Base-by-base conservation (phyloP, 2,797 vertebrate genomes). In the Chiropotes sagulatus region DNA sequence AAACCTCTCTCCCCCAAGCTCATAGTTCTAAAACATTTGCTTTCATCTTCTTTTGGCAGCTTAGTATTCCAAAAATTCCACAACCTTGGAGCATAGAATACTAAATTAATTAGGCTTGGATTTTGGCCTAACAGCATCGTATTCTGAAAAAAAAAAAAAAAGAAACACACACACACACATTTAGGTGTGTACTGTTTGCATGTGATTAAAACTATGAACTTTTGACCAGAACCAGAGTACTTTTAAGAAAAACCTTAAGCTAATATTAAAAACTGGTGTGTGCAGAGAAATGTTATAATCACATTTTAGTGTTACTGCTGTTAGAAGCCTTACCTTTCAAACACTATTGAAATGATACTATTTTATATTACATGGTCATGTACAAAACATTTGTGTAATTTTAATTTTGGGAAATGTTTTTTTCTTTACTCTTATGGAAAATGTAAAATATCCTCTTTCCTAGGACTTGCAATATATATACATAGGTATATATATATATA, bases 351-450 rank as follows among this genome's bases (percentile, higher is more conserved):
- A 94, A 54, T 79, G 67, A 81, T 33, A 44, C 1, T 58, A 88
- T 93, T 30, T 92, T 57, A 67, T 73, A 17, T 79, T 70, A 70
- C 15, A 64, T 57, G 30, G 36, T 88, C 36, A 57, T 84, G 30
- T 46, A 83, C 41, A 93, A 95, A 93, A 70, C 54, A 93, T 81
- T 84, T 82, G 17, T 46, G 8, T 79, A 90, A 87, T 84, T 95
- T 90, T 57, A n/a, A 7, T 33, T 9, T 87, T 84, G 3, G 52
- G 83, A 44, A 75, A 46, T n/a, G 26, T 58, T 15, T 82, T 80
- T 33, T 81, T 83, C 4, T 67, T 67, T n/a, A 57, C 4, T 88
- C 84, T 86, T 78, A n/a, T 39, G 4, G n/a, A 75, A 96, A 90
- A 88, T 79, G 44, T 36, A 93, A 83, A 90, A 72, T 78, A 94